phyloP scores from a whole-genome alignment of 1,140 invertebrate species.

The Spodoptera frugiperda region DNA sequence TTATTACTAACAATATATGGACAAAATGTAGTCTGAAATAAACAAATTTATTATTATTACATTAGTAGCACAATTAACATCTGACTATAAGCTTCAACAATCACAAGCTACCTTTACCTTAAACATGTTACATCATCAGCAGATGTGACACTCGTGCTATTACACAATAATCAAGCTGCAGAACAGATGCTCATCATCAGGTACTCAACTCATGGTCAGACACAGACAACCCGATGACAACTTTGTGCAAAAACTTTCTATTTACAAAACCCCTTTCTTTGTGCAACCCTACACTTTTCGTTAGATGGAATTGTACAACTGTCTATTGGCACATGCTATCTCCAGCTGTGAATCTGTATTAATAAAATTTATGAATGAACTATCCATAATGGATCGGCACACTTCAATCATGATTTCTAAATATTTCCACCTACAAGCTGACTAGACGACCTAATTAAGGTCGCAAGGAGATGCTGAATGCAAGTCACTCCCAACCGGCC shows the following conservation, averaged over 20 bases:
- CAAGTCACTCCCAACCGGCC: no score
- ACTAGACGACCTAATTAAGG: no score
- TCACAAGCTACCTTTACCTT: no score
- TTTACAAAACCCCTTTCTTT: slow-evolving; percentile 49
- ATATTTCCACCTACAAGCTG: no score
- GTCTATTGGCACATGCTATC: slow-evolving; percentile 29
- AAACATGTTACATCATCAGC: neutral
- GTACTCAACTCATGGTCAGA: slow-evolving; percentile 56
- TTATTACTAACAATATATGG: no score
- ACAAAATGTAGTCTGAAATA: no score
- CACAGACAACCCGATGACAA: slow-evolving; percentile 49
- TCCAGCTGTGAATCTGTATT: slow-evolving; percentile 25
- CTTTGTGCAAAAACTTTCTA: slow-evolving; percentile 75
- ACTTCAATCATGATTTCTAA: neutral
- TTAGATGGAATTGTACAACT: slow-evolving; percentile 29
- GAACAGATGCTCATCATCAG: slow-evolving; percentile 55
- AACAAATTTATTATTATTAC: no score
- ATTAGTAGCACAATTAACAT: no score
- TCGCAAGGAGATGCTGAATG: no score
- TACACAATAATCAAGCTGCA: slow-evolving; percentile 54
- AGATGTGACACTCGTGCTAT: slow-evolving; percentile 52
- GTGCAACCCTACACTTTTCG: slow-evolving; percentile 36
- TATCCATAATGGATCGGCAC: slow-evolving; percentile 22
- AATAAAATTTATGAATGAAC: slow-evolving; percentile 2
- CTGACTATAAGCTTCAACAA: no score